Base-by-base conservation (phyloP, 2,797 vertebrate species). In the Sebastes paucispinis region DNA sequence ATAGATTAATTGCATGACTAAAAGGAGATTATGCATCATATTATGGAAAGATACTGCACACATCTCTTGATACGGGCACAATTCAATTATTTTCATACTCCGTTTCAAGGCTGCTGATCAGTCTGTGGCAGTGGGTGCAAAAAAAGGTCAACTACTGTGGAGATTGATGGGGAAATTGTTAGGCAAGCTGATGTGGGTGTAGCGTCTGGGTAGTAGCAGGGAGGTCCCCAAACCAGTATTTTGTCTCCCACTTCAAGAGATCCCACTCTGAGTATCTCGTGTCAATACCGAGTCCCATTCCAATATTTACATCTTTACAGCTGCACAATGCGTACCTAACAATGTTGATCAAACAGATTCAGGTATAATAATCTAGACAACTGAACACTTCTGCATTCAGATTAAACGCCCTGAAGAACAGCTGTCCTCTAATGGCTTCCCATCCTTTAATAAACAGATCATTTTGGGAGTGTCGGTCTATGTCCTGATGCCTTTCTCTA, bases 21-120 rank as follows among this genome's bases (percentile, higher is more conserved):
- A 25, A 2, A 47, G 25, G 52, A 65, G 16, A 25, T n/a, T 5
- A 55, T 75, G 24, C 36, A 55, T 71, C 59, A 52, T 34, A 29
- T 31, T 29, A 57, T 60, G 2, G 16, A 64, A 62, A 8, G 12
- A 74, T 55, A 18, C 34, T 64, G 9, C 20, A 32, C 12, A 22
- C 43, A 69, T 50, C 69, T 73, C 47, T 36, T 67, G 34, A 59
- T 74, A 47, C 24, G 24, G 24, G 22, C 8, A 2, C 39, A 47
- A 3, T 1, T 25, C 3, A 6, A 25, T 34, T 62, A 65, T 87
- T 89, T 87, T 67, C 80, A 81, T 84, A 57, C 74, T 58, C n/a
- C 4, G 29, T 43, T 82, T 81, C 31, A 29, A 22, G 55, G 16
- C 67, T 77, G 32, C 8, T 29, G 20, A 75, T 78, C 58, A 54